Base-by-base conservation (phyloP, 2,888 invertebrate genomes). In the Hesperia comma region DNA sequence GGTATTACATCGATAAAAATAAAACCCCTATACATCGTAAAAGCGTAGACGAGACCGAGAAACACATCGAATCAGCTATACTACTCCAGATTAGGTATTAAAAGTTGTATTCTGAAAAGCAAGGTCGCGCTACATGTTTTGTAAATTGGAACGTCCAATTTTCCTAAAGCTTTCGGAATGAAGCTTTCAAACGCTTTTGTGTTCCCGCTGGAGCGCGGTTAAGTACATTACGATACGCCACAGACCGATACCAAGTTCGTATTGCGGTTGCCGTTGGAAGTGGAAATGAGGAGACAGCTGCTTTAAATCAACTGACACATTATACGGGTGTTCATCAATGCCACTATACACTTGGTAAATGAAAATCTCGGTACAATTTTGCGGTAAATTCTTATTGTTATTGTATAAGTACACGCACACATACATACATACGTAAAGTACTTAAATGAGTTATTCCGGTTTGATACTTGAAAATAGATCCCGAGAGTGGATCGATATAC, bases 101-200 rank as follows among this genome's bases (percentile, higher is more conserved):
- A 19, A 21, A 51, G 51, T 21, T 15, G 21, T 2, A 32, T 53
- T 32, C 53, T n/a, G 32, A 14, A 53, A 33, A 51, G 19, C 63
- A 49, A 63, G 56, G 63, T 32, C 56, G 33, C 54, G 61, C 53
- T 26, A 41, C 61, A 55, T 62, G 62, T 62, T 55, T 43, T 56
- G 63, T 56, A 56, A 63, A 63, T 63, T 63, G 63, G 56, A 63
- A 57, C 56, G 63, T 63, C 63, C 63, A 63, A 63, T 63, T 63
- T 63, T 57, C 49, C 49, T 63, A 63, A 63, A 57, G 63, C 63
- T 63, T 40, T 63, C 63, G 21, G 56, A 63, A 56, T 58, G 63
- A 56, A 49, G 56, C 49, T 63, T 63, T 57, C 63, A 63, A 63
- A 63, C 54, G 63, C 63, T 63, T 56, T 37, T 56, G 61, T 40